A percentile compares a stretch with the other conserved stretches of the same genome.
Conservation (phyloP, 2,888 invertebrate species). For the Drepana falcataria region DNA sequence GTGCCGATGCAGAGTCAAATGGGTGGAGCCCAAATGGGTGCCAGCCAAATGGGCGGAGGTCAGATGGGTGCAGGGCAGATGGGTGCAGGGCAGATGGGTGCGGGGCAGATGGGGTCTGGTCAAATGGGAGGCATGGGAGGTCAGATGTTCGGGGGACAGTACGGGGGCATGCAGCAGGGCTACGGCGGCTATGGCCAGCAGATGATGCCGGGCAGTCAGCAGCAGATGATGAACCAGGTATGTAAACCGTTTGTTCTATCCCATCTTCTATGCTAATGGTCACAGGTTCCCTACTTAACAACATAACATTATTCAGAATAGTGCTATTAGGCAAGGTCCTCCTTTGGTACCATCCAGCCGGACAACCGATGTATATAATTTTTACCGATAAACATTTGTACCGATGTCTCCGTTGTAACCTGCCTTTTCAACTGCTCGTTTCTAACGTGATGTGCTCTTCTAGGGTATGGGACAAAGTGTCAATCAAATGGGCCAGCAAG, state of each 20-base stretch:
- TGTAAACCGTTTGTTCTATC: neutral
- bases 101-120: slow-evolving; percentile 59
- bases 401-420: too few relatives aligned
- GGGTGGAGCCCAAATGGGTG: slow-evolving; percentile 60
- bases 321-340: too few relatives aligned
- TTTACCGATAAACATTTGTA: too few relatives aligned
- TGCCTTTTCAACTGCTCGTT: too few relatives aligned
- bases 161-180: slow-evolving; percentile 80
- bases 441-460: slow-evolving; percentile 7
- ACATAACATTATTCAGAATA: too few relatives aligned
- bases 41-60: slow-evolving; percentile 51
- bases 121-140: slow-evolving; percentile 72
- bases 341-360: too few relatives aligned
- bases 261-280: too few relatives aligned
- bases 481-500: slow-evolving; percentile 73
- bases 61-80: slow-evolving; percentile 61
- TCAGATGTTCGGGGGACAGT: slow-evolving; percentile 80
- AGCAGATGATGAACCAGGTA: slow-evolving; percentile 76
- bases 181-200: slow-evolving; percentile 68
- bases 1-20: slow-evolving; percentile 59
- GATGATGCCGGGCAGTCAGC: slow-evolving; percentile 75
- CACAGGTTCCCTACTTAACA: too few relatives aligned
- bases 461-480: slow-evolving; percentile 71
- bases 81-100: slow-evolving; percentile 58
- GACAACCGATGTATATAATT: too few relatives aligned